Percentiles rank a stretch among this genome's conserved stretches.
phyloP scores from a whole-genome alignment of 2,888 invertebrate species.

The Mythimna ferrago region DNA sequence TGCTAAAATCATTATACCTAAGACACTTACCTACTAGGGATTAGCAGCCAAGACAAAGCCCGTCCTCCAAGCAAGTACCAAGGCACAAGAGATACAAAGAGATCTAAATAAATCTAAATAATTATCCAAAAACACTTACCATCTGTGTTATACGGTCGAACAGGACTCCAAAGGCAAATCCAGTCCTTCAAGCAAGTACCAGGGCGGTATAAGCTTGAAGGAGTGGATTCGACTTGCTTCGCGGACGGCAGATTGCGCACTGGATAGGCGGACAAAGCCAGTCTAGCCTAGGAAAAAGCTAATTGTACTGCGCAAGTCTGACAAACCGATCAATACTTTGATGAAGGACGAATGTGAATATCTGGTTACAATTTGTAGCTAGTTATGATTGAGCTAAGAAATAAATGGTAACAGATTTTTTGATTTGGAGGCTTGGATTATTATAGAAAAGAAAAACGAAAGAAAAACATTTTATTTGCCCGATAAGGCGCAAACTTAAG shows the following conservation, averaged over 20 bases:
- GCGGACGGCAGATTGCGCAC: conserved; percentile 8
- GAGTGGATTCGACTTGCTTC: conserved; percentile 1
- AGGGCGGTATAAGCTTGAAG: background rate
- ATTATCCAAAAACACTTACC: background rate
- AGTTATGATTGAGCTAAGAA: background rate
- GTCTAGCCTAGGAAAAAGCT: conserved; percentile 6
- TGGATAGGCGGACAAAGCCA: background rate
- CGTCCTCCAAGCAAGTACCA: background rate
- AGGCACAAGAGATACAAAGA: background rate
- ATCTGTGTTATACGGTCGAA: background rate
- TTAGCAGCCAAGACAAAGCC: background rate
- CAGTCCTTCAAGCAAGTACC: conserved; percentile 1
- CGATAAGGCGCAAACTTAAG: too few species aligned
- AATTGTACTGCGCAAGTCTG: conserved; percentile 29
- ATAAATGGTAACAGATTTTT: background rate
- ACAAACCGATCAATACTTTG: conserved; percentile 19
- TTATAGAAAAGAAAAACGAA: background rate
- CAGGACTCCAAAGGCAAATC: background rate
- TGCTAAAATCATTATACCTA: background rate
- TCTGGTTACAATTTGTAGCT: background rate
- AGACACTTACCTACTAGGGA: background rate
- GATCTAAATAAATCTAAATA: background rate
- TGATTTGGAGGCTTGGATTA: background rate
- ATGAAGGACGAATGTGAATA: too few species aligned
- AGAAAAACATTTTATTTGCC: too few species aligned